Base-by-base conservation (phyloP, 2,113 vertebrate species). In the Pelecanoides urinatrix region DNA sequence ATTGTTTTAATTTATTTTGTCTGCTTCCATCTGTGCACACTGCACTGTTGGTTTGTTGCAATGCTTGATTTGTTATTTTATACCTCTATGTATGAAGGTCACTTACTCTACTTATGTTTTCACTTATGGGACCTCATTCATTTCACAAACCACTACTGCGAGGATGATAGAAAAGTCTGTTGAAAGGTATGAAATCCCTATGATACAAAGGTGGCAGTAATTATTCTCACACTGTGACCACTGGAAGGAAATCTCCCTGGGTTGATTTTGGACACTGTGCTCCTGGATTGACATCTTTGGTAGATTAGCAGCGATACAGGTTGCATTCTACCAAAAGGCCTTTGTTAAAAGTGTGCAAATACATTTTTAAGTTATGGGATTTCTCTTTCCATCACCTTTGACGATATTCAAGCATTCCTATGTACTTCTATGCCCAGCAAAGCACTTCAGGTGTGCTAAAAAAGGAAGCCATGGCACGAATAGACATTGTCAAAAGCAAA, bases 21-120 rank as follows among this genome's bases (percentile, higher is more conserved):
- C 79, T 93, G 72, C 38, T 90, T 92, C 58, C 67, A 80, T 96
- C 79, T 85, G 56, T 47, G 72, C 89, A 68, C 84, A 74, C 74
- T 85, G 52, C 20, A 36, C 56, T 87, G 58, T 44, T 96, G 85
- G 88, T 63, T 95, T n/a, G 9, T 82, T 90, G 78, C 4, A 1
- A 71, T 90, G 61, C 53, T 91, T 72, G 76, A 92, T 91, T 96
- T 92, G 78, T 93, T 96, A 85, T 95, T 96, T 95, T 90, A 92
- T 96, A 81, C 58, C 44, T 90, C 42, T 88, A 0, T 63, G 40
- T 81, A 84, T 75, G 88, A 91, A 96, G 86, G 88, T 94, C 90
- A 75, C 58, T 81, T 74, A 68, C 40, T 88, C 70, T 90, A 42
- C 72, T 94, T 79, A 90, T 92, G 84, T 91, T 97, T 97, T 97